Evolutionary conservation across 2,113 vertebrate species (phyloP), one percentile per base, ranked within the genome.

Genomic region (Entomyzon cyanotis): DNA sequence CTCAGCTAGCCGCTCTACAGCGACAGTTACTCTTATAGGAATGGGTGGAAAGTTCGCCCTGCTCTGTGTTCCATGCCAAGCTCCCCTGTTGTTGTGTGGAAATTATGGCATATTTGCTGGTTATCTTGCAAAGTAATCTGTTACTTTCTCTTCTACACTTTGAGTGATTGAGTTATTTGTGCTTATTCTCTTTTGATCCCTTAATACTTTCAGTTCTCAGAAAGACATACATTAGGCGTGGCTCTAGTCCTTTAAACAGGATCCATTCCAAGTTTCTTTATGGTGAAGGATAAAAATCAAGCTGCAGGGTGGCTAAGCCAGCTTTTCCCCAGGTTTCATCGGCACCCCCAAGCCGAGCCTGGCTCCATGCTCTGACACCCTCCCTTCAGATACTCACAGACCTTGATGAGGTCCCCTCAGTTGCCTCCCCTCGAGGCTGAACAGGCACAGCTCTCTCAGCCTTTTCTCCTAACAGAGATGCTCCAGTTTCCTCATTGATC

Each of bases 111-210:
- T 92, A 68, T 56, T 92, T 95, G n/a, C 50, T 73, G 27, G 30
- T 79, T 94, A 83, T 94, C 91, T 92, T 83, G 31, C 41, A 60
- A 83, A 93, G 9, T 64, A 31, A 80, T 90, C 75, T 88, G 35
- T 92, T 79, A 83, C 53, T 82, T 94, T 87, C 47, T 93, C 71
- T 95, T 89, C 79, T 65, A 18, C 46, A 25, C 19, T 79, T 50
- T 0, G 0, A 7, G 1, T 41, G 41, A 60, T 7, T 79, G 27
- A 86, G n/a, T 92, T 78, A 35, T 19, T 94, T 53, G 20, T 49
- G 33, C 22, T 62, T 59, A 16, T 52, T 77, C 28, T 65, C 50
- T 86, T 70, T 70, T 89, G 24, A 62, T 74, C 6, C 44, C 31
- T 68, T 77, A 44, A 37, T 35, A 73, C 28, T 83, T 88, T 44